These are phyloP conservation scores for Aphis gossypii DNA, from an alignment of 1,140 invertebrate species.

Conservation along the genomic window DNA sequence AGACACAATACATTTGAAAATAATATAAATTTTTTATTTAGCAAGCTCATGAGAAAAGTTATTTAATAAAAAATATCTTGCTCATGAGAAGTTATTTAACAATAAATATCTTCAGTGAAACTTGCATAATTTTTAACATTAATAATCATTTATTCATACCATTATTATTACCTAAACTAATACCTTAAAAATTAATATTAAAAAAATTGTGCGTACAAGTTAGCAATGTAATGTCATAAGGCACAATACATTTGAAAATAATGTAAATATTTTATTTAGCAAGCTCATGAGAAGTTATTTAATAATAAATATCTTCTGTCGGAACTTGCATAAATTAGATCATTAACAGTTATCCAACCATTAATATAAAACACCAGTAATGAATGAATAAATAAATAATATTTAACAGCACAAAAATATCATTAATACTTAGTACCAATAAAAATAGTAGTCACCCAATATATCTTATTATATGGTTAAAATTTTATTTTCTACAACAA, in stretches of 20 bases:
- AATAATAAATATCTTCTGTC: conserved; percentile 20
- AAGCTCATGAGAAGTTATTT: conserved; percentile 45
- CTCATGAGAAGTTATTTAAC: background rate
- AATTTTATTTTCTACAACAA: too few species aligned
- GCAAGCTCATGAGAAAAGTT: conserved; percentile 47
- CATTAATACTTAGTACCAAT: too few species aligned
- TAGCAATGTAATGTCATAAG: conserved; percentile 34
- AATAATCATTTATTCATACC: too few species aligned
- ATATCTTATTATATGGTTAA: too few species aligned
- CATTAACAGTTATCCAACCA: background rate
- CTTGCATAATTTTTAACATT: background rate
- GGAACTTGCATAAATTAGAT: background rate
- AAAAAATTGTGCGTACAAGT: conserved; percentile 44
- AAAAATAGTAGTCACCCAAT: too few species aligned
- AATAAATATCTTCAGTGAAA: conserved; percentile 6
- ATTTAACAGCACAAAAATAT: too few species aligned
- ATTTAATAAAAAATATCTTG: background rate
- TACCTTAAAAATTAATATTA: background rate
- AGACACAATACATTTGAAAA: conserved; percentile 48
- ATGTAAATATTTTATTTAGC: conserved; percentile 40
- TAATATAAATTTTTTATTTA: conserved; percentile 42
- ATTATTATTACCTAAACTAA: too few species aligned
- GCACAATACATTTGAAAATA: conserved; percentile 53
- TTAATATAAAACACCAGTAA: background rate
- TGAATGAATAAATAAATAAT: too few species aligned